Base-by-base conservation (phyloP, 2,797 vertebrate genomes). In the Acanthopagrus latus region DNA sequence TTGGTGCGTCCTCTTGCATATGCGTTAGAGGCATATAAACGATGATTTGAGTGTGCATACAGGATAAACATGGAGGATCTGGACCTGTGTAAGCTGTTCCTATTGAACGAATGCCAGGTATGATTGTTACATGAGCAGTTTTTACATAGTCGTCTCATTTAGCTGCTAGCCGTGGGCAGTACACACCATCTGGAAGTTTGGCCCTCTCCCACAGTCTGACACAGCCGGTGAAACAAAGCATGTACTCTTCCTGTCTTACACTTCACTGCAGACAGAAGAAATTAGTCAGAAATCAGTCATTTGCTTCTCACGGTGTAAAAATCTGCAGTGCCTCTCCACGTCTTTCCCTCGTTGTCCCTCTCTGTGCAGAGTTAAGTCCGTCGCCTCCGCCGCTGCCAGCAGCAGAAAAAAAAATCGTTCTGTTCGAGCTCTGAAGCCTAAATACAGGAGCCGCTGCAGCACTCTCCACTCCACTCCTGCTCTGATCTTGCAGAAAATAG, bases 101-200 rank as follows among this genome's bases (percentile, higher is more conserved):
- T n/a, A 7, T 64, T 89, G 76, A 85, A 85, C 63, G 7, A 76
- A 78, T 66, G 78, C 81, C 86, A 81, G 83, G 84, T 84, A 71
- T 70, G 69, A 82, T 89, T 90, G 82, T 93, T 91, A 89, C 86
- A 78, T 78, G 88, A 92, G 86, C 84, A 69, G 56, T 88, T 90
- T 88, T 85, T 83, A 66, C 81, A 83, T 71, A 33, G 80, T 75
- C 43, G 64, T 87, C 88, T 93, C 79, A 71, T 93, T 92, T 91
- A 88, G 81, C 78, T 23, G 59, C 75, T 89, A 80, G 90, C 92
- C 76, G 80, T 86, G 86, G 93, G 92, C 87, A 74, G 78, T 20
- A 71, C 62, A n/a, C 66, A 76, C 90, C 93, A 93, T 94, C 93
- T 95, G 93, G 83, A 90, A 74, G 57, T 80, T 55, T 66, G 86